Percentiles rank a stretch among this genome's conserved stretches.
Conservation (phyloP, 2,797 vertebrate species). For the Phrynocephalus vlangalii region DNA sequence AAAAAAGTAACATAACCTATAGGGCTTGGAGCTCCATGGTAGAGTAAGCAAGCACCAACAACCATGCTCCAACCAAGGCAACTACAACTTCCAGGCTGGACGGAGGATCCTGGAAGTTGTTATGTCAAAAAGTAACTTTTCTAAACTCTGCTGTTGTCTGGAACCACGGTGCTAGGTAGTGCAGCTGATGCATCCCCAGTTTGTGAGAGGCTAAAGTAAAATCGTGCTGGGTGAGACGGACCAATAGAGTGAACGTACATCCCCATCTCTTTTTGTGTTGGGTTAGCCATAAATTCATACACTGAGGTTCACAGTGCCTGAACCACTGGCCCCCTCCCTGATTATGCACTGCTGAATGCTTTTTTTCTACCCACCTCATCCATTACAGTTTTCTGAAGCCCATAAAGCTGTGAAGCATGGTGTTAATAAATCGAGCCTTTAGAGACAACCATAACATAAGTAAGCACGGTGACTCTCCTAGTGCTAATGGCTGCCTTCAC, state of each 20-base stretch:
- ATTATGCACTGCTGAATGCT: neutral
- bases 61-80: neutral
- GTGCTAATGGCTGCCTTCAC: neutral
- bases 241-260: neutral
- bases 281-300: neutral
- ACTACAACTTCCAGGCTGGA: neutral
- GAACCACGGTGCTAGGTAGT: neutral
- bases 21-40: neutral
- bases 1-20: neutral
- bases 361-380: neutral
- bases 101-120: neutral
- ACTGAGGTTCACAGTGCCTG: neutral
- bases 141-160: neutral
- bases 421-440: neutral
- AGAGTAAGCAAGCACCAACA: neutral
- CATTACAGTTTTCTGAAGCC: neutral
- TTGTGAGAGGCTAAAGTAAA: neutral
- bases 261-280: neutral
- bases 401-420: neutral
- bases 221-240: neutral
- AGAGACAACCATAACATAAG: neutral
- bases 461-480: neutral
- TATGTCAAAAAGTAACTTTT: neutral
- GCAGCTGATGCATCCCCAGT: neutral
- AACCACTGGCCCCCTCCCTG: too few relatives aligned